Evolutionary conservation across 2,888 invertebrate species (phyloP), one percentile per base, ranked within the genome.

Genomic region (Yponomeuta malinellus): DNA sequence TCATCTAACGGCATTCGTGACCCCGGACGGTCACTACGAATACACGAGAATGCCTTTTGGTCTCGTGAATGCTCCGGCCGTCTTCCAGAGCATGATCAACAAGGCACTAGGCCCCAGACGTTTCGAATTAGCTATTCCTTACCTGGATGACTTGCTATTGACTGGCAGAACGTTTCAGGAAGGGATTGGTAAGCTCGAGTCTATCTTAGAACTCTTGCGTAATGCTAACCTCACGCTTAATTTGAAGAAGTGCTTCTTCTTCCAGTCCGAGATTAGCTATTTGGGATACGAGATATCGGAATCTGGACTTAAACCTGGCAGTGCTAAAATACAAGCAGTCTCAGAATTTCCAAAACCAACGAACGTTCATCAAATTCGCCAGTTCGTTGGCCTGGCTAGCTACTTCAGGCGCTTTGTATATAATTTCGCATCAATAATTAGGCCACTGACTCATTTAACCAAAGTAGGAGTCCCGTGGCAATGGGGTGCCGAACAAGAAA

Each of bases 1-100:
- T 43, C 76, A 79, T 68, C 77, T 77, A 59, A 83, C 81, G 0
- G 76, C 79, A 0, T 82, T 83, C 71, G 75, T 81, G 0, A 79
- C 78, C 0, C 79, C 77, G 1, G 75, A 75, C 23, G 78, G 79
- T 1, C 78, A 78, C 37, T 82, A 74, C 66, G 76, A 81, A 10
- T 80, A 78, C 65, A 31, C 68, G 2, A 74, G 73, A 71, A 73
- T 72, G 66, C 75, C 75, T 1, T 77, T 77, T 69, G 76, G 76
- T 2, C 64, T 76, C 10, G 66, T 65, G 3, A 80, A 79, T 52
- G 79, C 76, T 0, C 78, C 78, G 1, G 72, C 75, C 2, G 75
- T 78, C 1, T 80, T 81, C 69, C 78, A 82, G 68, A 73, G 76
- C 8, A 73, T 74, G 65, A 72, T 79, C 6, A 78, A 77, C 68